Percentiles rank a stretch among this genome's conserved stretches.
Evolutionary conservation across 2,113 vertebrate species (phyloP).

Genomic region (Gracilinanus agilis): DNA sequence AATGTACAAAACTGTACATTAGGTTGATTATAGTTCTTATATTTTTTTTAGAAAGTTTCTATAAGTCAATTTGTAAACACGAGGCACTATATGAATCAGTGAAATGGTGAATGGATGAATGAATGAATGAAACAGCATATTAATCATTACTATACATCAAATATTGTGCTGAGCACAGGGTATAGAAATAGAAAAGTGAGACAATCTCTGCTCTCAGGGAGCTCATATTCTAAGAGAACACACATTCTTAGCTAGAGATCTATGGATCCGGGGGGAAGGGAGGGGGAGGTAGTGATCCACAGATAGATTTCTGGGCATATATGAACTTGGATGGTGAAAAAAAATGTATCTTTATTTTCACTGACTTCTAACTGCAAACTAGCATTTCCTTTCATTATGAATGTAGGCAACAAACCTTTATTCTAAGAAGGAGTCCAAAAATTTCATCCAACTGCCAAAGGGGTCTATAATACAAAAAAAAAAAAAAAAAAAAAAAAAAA

Average conservation of each 20-base stretch:
- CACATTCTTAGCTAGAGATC: background rate
- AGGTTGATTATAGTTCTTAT: background rate
- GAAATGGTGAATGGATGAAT: too few relatives aligned
- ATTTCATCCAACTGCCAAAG: background rate
- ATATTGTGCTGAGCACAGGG: background rate
- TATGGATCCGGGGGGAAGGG: background rate
- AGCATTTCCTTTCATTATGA: background rate
- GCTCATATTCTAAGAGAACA: background rate
- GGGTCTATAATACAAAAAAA: background rate
- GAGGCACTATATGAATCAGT: background rate
- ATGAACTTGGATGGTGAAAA: background rate
- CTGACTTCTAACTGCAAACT: background rate
- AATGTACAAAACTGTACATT: too few relatives aligned
- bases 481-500: too few relatives aligned
- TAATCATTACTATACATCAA: background rate
- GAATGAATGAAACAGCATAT: background rate
- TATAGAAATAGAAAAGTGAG: background rate
- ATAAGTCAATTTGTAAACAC: background rate
- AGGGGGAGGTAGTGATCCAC: background rate
- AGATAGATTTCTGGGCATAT: background rate
- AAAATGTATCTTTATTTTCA: background rate
- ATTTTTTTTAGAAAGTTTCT: background rate
- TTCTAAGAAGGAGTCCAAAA: background rate
- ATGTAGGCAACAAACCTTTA: background rate
- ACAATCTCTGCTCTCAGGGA: background rate